A percentile compares a stretch with the other conserved stretches of the same genome.
Evolutionary conservation across 2,888 invertebrate species (phyloP).

Genomic region (Desoria tigrina): DNA sequence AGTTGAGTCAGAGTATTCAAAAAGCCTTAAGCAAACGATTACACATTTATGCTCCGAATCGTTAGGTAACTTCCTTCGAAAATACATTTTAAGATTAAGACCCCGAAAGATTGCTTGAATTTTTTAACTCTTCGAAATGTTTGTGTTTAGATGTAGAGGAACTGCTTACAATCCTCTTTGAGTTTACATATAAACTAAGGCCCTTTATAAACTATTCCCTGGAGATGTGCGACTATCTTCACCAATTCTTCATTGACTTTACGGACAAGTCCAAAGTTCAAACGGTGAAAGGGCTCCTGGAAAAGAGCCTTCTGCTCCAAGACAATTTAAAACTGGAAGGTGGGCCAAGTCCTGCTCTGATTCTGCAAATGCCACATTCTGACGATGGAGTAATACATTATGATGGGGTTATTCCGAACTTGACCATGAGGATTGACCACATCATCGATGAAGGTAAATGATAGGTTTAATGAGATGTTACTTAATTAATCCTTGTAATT

Average conservation of each 20-base stretch:
- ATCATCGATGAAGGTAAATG: constrained; percentile 26
- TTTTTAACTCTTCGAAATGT: too few species aligned
- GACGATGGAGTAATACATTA: constrained; percentile 43
- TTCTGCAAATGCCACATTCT: constrained; percentile 44
- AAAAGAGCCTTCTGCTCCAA: constrained; percentile 36
- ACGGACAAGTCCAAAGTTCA: constrained; percentile 34
- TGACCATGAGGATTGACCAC: constrained; percentile 29
- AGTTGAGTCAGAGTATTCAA: constrained; percentile 23
- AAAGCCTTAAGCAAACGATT: constrained; percentile 27
- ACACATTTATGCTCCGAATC: constrained; percentile 35
- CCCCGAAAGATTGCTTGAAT: neutral
- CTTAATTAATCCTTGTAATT: neutral
- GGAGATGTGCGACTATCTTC: constrained; percentile 45
- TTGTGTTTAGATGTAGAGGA: constrained; percentile 46
- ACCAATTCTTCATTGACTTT: constrained; percentile 47
- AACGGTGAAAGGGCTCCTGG: constrained; percentile 34
- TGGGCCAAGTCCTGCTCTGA: constrained; percentile 35
- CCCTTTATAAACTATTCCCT: constrained; percentile 42
- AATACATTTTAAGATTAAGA: neutral
- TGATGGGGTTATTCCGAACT: constrained; percentile 35
- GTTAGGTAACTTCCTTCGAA: constrained; percentile 29
- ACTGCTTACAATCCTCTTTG: constrained; percentile 41
- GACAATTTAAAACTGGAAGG: constrained; percentile 41
- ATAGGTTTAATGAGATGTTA: neutral
- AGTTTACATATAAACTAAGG: constrained; percentile 36